Base-by-base conservation (phyloP, 2,888 invertebrate species). In the Rhyacophila evoluta region DNA sequence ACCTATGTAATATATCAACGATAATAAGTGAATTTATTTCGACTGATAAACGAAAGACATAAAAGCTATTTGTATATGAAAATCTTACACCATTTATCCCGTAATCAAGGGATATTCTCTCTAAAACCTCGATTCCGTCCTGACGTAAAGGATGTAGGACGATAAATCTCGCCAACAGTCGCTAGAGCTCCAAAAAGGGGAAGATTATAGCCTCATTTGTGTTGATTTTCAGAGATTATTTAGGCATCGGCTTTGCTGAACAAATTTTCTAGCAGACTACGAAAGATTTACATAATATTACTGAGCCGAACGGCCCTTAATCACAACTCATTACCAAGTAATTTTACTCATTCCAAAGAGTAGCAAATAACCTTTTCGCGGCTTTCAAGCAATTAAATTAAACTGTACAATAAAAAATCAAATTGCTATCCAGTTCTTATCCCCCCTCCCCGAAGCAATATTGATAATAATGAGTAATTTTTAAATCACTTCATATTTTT, bases 251-350 rank as follows among this genome's bases (percentile, higher is more conserved):
- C 55, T 55, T 55, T 55, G 12, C 55, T 19, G 25, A 55, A 55
- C 55, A 55, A 55, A 55, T 19, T 55, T 55, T 25, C 55, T 55
- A 55, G 55, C 55, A 6, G 55, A 55, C 15, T 55, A 15, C 19
- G 8, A 55, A 55, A 55, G 55, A 55, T 55, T 55, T 55, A 25
- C 55, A 55, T 55, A 55, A 55, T 55, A 55, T 55, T 55, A 55
- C 25, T 25, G 19, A 19, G 25, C 19, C 25, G 19, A 55, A 55
- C 10, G 19, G 4, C 55, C 19, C 55, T 55, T 55, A 55, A 55
- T 55, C 55, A 55, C 25, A 55, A 55, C 55, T 55, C 55, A 55
- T 55, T 55, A 55, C 55, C 25, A 55, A 55, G 55, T 25, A 8
- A n/a, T 55, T 55, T 1, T 25, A 55, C 55, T 19, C 55, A 55